Conservation (phyloP, 2,113 vertebrate genomes). For the Coracopsis vasa region DNA sequence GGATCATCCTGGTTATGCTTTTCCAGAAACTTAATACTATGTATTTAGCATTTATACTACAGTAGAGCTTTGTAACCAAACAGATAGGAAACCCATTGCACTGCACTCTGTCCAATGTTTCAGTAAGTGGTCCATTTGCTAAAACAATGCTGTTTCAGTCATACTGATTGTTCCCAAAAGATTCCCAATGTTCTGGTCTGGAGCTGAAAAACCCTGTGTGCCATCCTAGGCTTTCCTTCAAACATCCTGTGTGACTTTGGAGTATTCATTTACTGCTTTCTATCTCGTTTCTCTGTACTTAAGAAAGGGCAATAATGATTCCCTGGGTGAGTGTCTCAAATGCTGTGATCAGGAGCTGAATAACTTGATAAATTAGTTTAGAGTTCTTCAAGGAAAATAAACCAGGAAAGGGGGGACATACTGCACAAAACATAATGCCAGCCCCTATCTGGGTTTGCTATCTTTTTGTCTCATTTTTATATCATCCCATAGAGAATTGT, state of each 20-base stretch:
- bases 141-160: background rate
- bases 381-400: background rate
- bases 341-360: background rate
- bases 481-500: background rate
- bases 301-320: fast-evolving
- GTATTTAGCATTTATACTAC: background rate
- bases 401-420: background rate
- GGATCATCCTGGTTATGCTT: background rate
- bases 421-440: background rate
- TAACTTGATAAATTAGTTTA: background rate
- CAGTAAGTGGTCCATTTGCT: background rate
- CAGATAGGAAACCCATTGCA: background rate
- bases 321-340: background rate
- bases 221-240: background rate
- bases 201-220: background rate
- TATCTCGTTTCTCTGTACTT: background rate
- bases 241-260: background rate
- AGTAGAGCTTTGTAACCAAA: background rate
- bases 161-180: background rate
- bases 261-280: background rate
- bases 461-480: background rate
- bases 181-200: background rate
- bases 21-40: background rate
- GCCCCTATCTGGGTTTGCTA: background rate
- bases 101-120: background rate